phyloP scores from a whole-genome alignment of 2,113 vertebrate genomes.

The Pollachius pollachius region DNA sequence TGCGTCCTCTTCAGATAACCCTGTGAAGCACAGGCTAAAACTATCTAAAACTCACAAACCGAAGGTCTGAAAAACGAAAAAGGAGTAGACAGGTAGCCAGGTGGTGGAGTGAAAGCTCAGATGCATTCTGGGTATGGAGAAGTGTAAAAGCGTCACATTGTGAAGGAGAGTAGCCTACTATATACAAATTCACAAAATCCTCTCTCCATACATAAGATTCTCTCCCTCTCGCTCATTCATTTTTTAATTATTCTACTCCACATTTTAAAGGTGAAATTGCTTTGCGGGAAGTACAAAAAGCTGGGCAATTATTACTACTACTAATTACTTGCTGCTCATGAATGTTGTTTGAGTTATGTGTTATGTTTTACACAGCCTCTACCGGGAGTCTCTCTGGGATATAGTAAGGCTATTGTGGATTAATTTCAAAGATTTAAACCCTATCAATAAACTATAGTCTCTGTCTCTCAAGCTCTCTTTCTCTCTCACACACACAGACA shows the following conservation, averaged over 20 bases:
- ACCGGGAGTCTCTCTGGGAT: slow-evolving; percentile 57
- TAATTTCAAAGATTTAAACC: slow-evolving; percentile 46
- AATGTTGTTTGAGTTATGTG: slow-evolving; percentile 11
- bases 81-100: slow-evolving; percentile 61
- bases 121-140: slow-evolving; percentile 43
- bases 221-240: slow-evolving; percentile 21
- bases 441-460: slow-evolving; percentile 21
- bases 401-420: slow-evolving; percentile 70
- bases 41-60: slow-evolving; percentile 65
- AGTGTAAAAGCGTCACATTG: background rate
- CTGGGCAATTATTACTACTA: slow-evolving; percentile 19
- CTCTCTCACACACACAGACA: slow-evolving; percentile 27
- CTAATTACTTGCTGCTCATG: background rate
- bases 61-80: slow-evolving; percentile 68
- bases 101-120: slow-evolving; percentile 47
- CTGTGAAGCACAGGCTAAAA: slow-evolving; percentile 42
- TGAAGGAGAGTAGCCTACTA: slow-evolving; percentile 36
- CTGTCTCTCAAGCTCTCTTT: slow-evolving; percentile 4
- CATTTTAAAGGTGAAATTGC: slow-evolving; percentile 13
- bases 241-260: slow-evolving; percentile 31
- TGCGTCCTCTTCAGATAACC: slow-evolving; percentile 58
- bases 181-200: slow-evolving; percentile 38
- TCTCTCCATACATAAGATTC: slow-evolving; percentile 9
- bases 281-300: slow-evolving; percentile 29
- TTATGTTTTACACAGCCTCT: slow-evolving; percentile 58